phyloP scores from a whole-genome alignment of 2,797 vertebrate species.

The Argya squamiceps region DNA sequence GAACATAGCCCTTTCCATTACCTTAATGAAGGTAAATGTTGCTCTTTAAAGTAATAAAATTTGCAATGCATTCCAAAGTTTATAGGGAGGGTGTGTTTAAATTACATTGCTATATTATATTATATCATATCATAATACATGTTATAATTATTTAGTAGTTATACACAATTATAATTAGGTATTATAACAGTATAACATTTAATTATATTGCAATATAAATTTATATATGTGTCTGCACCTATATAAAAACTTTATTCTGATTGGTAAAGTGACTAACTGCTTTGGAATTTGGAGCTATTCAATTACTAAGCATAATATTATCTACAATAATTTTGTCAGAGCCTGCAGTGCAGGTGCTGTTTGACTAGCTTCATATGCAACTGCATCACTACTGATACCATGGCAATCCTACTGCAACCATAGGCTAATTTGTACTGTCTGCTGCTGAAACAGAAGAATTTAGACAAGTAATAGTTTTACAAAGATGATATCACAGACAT shows the following conservation, averaged over 20 bases:
- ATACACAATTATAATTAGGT: not conserved
- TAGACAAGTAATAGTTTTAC: not conserved
- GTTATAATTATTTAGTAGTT: not conserved
- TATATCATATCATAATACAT: not conserved
- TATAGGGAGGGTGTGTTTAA: not conserved
- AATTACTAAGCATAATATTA: not conserved
- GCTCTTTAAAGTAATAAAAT: not conserved
- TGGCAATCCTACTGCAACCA: not conserved
- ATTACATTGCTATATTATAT: not conserved
- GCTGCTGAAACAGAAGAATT: not conserved
- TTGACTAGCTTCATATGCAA: not conserved
- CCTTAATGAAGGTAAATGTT: not conserved
- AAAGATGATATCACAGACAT: not conserved
- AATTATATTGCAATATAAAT: not conserved
- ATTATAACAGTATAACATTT: not conserved
- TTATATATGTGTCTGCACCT: not conserved
- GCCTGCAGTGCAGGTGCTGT: not conserved
- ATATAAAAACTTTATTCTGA: not conserved
- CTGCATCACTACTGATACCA: not conserved
- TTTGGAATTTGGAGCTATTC: not conserved
- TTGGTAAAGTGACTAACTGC: not conserved
- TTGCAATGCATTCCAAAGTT: not conserved
- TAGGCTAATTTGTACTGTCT: not conserved
- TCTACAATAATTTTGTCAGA: not conserved
- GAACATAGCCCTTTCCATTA: not conserved